Base-by-base conservation (phyloP, 2,888 invertebrate species). In the Andricus curvator region DNA sequence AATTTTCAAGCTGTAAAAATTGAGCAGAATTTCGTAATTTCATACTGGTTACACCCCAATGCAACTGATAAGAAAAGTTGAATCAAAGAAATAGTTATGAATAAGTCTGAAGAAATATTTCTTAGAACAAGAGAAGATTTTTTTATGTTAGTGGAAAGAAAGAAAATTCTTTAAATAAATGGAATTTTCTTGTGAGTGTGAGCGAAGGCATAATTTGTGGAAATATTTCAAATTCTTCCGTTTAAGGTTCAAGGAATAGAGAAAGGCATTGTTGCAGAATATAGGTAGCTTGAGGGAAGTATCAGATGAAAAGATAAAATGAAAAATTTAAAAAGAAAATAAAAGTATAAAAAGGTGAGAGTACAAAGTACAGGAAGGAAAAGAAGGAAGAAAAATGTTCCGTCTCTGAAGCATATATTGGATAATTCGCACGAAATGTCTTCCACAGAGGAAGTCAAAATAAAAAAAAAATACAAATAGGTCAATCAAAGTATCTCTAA, bases 361-460 rank as follows among this genome's bases (percentile, higher is more conserved):
- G 70, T 20, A 51, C 33, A 74, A 74, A n/a, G 74, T 56, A 20
- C n/a, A 51, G 56, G 51, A 56, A 33, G 51, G n/a, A 56, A 74
- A 70, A 33, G 56, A n/a, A 51, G 51, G n/a, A 56, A 41, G 9
- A 13, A 66, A 66, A 20, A 41, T 22, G 9, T 41, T 56, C 74
- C 51, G 20, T 56, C 74, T 74, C 74, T 56, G 51, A 29, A 56
- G 70, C 70, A 74, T 56, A 74, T 56, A 74, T 74, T 74, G 70
- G 13, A 74, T 51, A 74, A 74, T 74, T 56, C 70, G 33, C 56
- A 33, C 33, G 33, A 56, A 74, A n/a, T 20, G 51, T 56, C 20
- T 29, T 33, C 20, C 6, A 29, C 33, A 51, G 51, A 51, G 29
- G 11, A 48, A 11, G 1, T 51, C 33, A 29, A 51, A 29, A 70